These are phyloP conservation scores for Diacarnus erythraeanus DNA, from an alignment of 37 sponge, comb jelly and placozoan species.

Conservation along the genomic window DNA sequence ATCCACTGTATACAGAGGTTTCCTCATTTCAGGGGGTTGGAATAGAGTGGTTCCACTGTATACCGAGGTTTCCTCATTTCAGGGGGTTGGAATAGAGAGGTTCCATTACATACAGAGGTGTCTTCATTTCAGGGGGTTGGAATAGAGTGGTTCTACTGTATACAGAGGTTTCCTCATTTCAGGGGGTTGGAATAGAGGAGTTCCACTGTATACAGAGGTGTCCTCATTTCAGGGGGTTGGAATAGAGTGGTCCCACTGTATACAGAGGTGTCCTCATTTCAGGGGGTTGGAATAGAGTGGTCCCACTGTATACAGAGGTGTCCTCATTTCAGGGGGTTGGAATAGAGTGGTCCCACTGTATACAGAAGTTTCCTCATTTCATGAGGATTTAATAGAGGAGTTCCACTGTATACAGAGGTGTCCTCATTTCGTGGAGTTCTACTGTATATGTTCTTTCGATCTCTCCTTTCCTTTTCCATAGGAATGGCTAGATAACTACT, in stretches of 20 bases:
- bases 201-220: constrained; percentile 14
- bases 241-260: background rate
- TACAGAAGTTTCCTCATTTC: too few relatives aligned
- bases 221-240: background rate
- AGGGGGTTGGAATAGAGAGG: too few relatives aligned
- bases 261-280: background rate
- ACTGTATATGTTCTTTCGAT: too few relatives aligned
- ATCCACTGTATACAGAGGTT: background rate
- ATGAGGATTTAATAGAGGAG: too few relatives aligned
- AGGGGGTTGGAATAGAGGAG: background rate
- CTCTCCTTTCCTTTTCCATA: too few relatives aligned
- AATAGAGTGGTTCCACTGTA: background rate
- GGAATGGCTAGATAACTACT: too few relatives aligned
- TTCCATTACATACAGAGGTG: constrained; percentile 14
- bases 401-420: too few relatives aligned
- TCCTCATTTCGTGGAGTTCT: too few relatives aligned
- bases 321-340: constrained; percentile 1
- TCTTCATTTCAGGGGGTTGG: background rate
- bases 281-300: background rate
- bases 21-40: background rate
- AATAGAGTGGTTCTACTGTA: background rate
- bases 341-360: background rate
- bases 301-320: background rate
- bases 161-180: background rate
- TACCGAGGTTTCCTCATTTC: constrained; percentile 9